Conservation (phyloP, 2,797 vertebrate species). For the Steatocranus sp. region DNA sequence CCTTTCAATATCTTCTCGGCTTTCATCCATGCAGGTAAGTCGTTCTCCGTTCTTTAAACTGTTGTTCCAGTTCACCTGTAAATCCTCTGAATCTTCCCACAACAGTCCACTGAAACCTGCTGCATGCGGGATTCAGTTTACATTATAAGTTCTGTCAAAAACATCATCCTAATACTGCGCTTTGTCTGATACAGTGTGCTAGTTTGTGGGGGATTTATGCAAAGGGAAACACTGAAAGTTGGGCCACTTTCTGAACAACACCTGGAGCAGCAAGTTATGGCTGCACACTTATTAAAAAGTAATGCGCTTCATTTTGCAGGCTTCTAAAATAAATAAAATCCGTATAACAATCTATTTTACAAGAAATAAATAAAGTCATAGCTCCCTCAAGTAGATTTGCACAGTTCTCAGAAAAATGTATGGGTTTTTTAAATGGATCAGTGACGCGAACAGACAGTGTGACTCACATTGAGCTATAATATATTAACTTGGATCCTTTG, state of each 20-base stretch:
- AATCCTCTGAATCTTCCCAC: background rate
- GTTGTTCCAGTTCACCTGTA: background rate
- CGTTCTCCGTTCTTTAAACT: background rate
- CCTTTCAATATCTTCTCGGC: background rate
- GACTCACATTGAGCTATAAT: background rate
- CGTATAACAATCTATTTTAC: background rate
- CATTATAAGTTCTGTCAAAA: background rate
- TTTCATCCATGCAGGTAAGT: conserved; percentile 28
- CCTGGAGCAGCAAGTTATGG: background rate
- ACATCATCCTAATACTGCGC: background rate
- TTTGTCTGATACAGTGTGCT: background rate
- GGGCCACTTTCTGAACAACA: background rate
- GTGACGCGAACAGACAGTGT: background rate
- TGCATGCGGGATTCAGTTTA: background rate
- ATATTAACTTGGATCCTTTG: background rate
- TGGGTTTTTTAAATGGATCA: background rate
- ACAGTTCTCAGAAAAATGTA: background rate
- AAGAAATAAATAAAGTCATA: background rate
- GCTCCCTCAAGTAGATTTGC: background rate
- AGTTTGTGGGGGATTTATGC: background rate
- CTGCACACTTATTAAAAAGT: background rate
- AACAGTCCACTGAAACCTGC: background rate
- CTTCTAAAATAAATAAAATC: background rate
- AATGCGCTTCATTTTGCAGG: background rate
- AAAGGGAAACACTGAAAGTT: background rate